Conservation (phyloP, 2,113 vertebrate species). For the Opisthocomus hoazin region DNA sequence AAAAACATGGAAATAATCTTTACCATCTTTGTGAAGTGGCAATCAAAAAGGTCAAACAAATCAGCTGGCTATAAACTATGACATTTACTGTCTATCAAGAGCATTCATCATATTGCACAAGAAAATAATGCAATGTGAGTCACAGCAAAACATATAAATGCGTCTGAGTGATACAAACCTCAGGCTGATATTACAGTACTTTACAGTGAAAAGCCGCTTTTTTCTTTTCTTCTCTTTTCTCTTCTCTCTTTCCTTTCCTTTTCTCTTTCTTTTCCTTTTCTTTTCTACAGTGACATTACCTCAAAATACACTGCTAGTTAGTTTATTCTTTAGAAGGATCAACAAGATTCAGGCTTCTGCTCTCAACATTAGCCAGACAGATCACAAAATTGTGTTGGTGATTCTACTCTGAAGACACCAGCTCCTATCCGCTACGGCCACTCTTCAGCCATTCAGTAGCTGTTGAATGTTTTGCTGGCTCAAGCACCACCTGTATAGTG, state of each 20-base stretch:
- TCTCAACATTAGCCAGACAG: not conserved
- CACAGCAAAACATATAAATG: conserved; percentile 40
- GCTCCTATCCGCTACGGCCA: not conserved
- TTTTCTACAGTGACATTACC: not conserved
- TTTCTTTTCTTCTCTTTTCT: not conserved
- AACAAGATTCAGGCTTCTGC: conserved; percentile 7
- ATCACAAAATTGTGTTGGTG: not conserved
- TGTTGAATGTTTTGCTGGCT: not conserved
- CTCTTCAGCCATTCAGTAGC: not conserved
- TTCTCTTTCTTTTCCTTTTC: not conserved
- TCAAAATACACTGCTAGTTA: conserved; percentile 10
- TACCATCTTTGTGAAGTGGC: not conserved
- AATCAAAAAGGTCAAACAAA: conserved; percentile 46
- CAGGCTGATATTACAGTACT: not conserved
- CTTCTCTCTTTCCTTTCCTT: not conserved
- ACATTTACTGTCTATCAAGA: conserved; percentile 52
- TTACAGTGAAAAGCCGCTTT: not conserved
- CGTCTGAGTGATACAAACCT: not conserved
- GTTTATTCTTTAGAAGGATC: not conserved
- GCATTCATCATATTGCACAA: conserved; percentile 37
- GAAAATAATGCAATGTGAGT: conserved; percentile 22
- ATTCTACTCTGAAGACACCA: not conserved
- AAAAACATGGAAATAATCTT: not conserved
- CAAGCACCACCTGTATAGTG: not conserved
- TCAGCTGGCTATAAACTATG: conserved; percentile 40